Conservation (phyloP, 1,140 invertebrate species). For the Temnothorax longispinosus region DNA sequence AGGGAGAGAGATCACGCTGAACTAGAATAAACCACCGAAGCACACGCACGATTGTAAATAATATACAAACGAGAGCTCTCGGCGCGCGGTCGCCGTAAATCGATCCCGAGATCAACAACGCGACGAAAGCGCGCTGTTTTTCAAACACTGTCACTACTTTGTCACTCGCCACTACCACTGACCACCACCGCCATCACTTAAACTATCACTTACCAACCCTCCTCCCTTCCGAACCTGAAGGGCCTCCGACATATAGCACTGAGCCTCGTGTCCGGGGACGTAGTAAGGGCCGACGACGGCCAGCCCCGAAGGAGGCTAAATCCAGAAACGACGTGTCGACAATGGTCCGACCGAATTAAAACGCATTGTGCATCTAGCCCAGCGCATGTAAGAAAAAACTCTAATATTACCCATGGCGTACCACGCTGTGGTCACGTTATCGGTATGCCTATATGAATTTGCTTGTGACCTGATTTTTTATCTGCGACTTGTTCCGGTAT, state of each 20-base stretch:
- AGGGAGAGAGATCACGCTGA: conserved; percentile 63
- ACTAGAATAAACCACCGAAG: conserved; percentile 47
- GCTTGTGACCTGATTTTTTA: conserved; percentile 50
- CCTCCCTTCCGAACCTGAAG: conserved; percentile 45
- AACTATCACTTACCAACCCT: conserved; percentile 42
- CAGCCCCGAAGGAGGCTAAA: conserved; percentile 85
- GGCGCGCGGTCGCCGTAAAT: background rate
- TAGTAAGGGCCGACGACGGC: conserved; percentile 86
- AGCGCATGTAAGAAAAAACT: conserved; percentile 81
- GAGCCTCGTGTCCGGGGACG: conserved; percentile 87
- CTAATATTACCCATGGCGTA: conserved; percentile 64
- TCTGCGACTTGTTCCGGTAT: conserved; percentile 25
- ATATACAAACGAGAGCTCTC: conserved; percentile 26
- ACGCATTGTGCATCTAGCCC: conserved; percentile 87
- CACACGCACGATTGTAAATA: conserved; percentile 71
- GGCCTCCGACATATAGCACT: conserved; percentile 87
- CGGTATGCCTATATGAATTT: conserved; percentile 68
- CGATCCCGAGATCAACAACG: conserved; percentile 38
- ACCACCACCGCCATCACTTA: conserved; percentile 48
- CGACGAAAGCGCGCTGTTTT: conserved; percentile 62
- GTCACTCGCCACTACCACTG: conserved; percentile 63
- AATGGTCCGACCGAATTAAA: conserved; percentile 82
- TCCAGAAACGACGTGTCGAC: conserved; percentile 80
- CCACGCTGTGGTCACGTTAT: conserved; percentile 75
- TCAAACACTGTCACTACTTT: conserved; percentile 66